Conservation (phyloP, 2,797 vertebrate genomes). For the Bradypus variegatus region DNA sequence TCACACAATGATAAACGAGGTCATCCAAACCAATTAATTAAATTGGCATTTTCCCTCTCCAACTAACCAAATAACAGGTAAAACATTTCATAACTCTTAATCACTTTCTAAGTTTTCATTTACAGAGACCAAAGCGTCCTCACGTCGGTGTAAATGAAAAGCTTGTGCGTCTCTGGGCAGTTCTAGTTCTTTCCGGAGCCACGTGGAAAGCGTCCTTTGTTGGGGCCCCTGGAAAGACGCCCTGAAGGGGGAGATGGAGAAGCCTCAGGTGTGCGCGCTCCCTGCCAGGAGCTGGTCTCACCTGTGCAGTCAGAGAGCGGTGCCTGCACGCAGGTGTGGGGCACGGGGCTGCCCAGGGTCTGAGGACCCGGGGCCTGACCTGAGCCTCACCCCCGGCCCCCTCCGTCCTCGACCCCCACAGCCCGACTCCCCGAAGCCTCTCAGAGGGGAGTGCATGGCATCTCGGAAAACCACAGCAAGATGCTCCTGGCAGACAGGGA, state of each 20-base stretch:
- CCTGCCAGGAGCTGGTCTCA: not conserved
- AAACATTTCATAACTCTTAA: not conserved
- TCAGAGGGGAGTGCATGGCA: no score
- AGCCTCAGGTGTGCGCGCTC: not conserved
- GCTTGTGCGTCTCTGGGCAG: not conserved
- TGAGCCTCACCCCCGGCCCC: not conserved
- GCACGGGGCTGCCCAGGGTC: no score
- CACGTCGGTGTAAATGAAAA: not conserved
- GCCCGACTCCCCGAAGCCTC: no score
- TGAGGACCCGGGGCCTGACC: not conserved
- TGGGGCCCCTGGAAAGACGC: not conserved
- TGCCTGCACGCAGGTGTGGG: no score
- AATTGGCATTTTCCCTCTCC: not conserved
- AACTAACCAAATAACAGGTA: not conserved
- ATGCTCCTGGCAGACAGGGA: no score
- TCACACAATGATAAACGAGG: not conserved
- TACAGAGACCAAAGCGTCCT: not conserved
- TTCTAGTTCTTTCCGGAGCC: constrained; percentile 33
- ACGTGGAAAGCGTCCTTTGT: constrained; percentile 9
- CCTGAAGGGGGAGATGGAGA: not conserved
- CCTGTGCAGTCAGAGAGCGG: not conserved
- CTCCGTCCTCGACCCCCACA: no score
- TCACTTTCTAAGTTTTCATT: constrained; percentile 6
- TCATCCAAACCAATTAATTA: not conserved
- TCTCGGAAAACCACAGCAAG: no score